Conservation (phyloP, 1,140 invertebrate genomes). For the Pteromalus puparum region DNA sequence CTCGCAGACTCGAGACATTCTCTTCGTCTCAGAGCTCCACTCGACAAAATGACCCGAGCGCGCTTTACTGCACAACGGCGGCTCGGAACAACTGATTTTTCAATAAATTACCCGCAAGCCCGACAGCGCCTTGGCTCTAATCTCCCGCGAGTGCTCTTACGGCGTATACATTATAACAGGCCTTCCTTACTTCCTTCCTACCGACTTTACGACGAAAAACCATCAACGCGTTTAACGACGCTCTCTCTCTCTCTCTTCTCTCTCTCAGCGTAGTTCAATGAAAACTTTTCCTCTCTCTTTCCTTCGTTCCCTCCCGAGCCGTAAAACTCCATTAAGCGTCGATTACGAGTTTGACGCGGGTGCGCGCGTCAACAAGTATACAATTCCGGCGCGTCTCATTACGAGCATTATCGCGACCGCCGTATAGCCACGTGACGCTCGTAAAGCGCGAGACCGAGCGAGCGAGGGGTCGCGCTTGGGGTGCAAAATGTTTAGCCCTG, state of each 20-base stretch:
- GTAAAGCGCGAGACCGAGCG: conserved; percentile 31
- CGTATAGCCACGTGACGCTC: conserved; percentile 41
- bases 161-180: background rate
- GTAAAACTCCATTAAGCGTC: conserved; percentile 40
- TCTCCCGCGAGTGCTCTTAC: background rate
- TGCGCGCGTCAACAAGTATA: conserved; percentile 44
- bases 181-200: background rate
- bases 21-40: background rate
- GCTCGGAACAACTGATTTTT: conserved; percentile 14
- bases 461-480: conserved; percentile 49
- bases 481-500: conserved; percentile 70
- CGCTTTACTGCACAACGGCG: background rate
- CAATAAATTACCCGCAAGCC: conserved; percentile 24
- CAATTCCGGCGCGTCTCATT: conserved; percentile 36
- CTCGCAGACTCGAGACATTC: background rate
- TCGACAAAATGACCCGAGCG: background rate
- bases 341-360: conserved; percentile 36
- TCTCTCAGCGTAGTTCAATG: background rate
- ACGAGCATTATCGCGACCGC: conserved; percentile 46
- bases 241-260: background rate
- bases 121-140: background rate
- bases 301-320: background rate
- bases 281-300: background rate
- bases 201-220: conserved; percentile 6
- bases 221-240: conserved; percentile 10